These are phyloP conservation scores for Botia almorhae DNA, from an alignment of 2,797 vertebrate species.

Conservation along the genomic window DNA sequence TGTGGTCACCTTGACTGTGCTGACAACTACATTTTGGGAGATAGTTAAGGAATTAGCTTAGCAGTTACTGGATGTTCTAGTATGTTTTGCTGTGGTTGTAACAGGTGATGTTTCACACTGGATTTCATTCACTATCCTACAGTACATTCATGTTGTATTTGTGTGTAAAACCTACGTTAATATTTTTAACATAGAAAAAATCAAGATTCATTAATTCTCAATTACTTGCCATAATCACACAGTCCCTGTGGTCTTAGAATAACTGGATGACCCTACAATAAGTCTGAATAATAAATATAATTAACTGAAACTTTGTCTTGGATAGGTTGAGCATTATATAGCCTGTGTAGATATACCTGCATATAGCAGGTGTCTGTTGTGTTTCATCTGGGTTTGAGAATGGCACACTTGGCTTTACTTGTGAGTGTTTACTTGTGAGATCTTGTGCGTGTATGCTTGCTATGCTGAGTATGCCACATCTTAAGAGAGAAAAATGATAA, in stretches of 20 bases:
- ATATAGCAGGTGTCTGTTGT: too few relatives aligned
- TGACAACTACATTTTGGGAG: neutral
- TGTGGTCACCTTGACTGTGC: constrained; percentile 18
- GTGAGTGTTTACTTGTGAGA: too few relatives aligned
- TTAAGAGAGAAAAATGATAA: too few relatives aligned
- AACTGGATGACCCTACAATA: neutral
- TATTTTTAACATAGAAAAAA: too few relatives aligned
- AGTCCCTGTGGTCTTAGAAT: neutral
- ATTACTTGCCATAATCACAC: too few relatives aligned
- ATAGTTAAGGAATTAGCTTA: neutral
- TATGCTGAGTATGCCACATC: too few relatives aligned
- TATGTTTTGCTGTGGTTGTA: neutral
- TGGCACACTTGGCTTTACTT: too few relatives aligned
- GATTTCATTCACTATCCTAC: neutral
- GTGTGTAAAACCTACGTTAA: neutral
- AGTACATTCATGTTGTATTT: neutral
- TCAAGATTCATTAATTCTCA: too few relatives aligned
- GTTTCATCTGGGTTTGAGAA: too few relatives aligned
- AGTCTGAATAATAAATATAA: neutral
- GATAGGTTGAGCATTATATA: neutral
- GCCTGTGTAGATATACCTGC: neutral
- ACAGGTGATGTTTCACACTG: neutral
- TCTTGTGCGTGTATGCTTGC: too few relatives aligned
- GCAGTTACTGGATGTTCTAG: neutral
- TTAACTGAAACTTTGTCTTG: neutral